Evolutionary conservation across 2,888 invertebrate genomes (phyloP).

Genomic region (Eulithis testata): DNA sequence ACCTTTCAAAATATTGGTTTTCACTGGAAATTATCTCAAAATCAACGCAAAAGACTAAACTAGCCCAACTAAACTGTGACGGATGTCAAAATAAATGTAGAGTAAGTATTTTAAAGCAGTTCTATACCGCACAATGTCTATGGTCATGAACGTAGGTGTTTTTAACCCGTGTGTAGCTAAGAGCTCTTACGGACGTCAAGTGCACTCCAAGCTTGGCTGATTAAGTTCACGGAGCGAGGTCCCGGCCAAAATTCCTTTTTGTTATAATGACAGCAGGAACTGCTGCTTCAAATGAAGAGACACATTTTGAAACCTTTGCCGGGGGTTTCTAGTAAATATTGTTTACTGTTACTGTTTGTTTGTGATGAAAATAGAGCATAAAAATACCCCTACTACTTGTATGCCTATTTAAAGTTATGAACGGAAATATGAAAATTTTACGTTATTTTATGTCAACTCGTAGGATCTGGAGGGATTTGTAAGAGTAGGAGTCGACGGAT

Average conservation of each 20-base stretch:
- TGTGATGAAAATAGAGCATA: too few species aligned
- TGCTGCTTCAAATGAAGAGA: slow-evolving; percentile 31
- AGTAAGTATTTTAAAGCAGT: neutral
- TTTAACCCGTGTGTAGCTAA: slow-evolving; percentile 44
- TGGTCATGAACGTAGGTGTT: slow-evolving; percentile 38
- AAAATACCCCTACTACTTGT: too few species aligned
- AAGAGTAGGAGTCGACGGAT: too few species aligned
- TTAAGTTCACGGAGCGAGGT: slow-evolving; percentile 52
- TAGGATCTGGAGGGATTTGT: neutral
- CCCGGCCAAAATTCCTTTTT: slow-evolving; percentile 36
- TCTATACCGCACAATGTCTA: slow-evolving; percentile 17
- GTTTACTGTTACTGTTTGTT: neutral
- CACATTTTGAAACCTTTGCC: slow-evolving; percentile 23
- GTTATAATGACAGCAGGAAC: slow-evolving; percentile 26
- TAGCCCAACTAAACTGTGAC: too few species aligned
- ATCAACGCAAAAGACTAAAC: too few species aligned
- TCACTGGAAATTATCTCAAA: too few species aligned
- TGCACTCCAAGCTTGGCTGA: slow-evolving; percentile 64
- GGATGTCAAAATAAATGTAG: too few species aligned
- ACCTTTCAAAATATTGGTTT: too few species aligned
- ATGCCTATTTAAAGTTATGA: too few species aligned
- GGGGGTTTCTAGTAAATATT: slow-evolving; percentile 4
- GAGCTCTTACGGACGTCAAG: slow-evolving; percentile 60
- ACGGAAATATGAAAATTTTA: too few species aligned
- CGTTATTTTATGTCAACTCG: too few species aligned